phyloP scores from a whole-genome alignment of 2,888 invertebrate species.

The Diadegma fenestrale region DNA sequence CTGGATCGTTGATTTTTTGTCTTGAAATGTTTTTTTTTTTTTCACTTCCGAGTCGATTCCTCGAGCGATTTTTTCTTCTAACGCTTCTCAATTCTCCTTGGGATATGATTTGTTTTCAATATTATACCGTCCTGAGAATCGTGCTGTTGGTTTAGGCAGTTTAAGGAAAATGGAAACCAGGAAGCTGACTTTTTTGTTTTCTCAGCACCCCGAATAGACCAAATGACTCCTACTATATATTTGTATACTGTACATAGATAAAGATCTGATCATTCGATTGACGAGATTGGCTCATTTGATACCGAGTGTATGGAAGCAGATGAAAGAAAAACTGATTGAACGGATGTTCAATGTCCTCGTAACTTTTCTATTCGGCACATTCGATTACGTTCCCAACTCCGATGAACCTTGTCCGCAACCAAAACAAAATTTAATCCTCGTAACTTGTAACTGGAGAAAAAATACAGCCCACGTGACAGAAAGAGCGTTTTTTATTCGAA shows the following conservation, averaged over 20 bases:
- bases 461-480: background rate
- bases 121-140: conserved; percentile 61
- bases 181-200: conserved; percentile 40
- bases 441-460: background rate
- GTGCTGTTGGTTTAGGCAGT: conserved; percentile 41
- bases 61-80: background rate
- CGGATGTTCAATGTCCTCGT: background rate
- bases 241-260: conserved; percentile 64
- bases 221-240: conserved; percentile 68
- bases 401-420: no score
- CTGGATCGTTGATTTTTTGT: background rate
- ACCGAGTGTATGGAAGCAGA: conserved; percentile 42
- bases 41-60: background rate
- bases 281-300: conserved; percentile 55
- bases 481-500: background rate
- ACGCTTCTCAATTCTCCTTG: conserved; percentile 24
- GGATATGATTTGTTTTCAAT: conserved; percentile 52
- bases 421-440: no score
- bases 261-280: conserved; percentile 56
- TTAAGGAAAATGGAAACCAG: background rate
- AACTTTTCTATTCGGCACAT: background rate
- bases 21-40: background rate
- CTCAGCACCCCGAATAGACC: conserved; percentile 59
- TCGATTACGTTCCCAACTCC: background rate
- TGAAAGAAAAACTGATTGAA: background rate